A percentile compares a stretch with the other conserved stretches of the same genome.
Evolutionary conservation across 2,888 invertebrate genomes (phyloP).

Genomic region (Zele albiditarsus): DNA sequence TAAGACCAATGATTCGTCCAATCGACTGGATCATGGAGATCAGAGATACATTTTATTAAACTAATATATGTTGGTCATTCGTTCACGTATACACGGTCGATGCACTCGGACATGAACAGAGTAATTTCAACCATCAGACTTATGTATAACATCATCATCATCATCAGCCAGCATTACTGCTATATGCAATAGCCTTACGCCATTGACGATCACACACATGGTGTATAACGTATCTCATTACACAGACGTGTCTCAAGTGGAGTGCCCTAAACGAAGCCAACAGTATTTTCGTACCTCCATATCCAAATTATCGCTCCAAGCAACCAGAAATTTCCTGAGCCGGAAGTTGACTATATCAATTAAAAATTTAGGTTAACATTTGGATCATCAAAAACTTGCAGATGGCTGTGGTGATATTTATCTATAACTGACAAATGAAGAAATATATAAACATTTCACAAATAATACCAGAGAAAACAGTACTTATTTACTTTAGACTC

Average conservation of each 20-base stretch:
- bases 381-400: constrained; percentile 6
- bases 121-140: not conserved
- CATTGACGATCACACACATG: constrained; percentile 2
- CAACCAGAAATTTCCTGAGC: constrained; percentile 4
- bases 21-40: constrained; percentile 9
- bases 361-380: constrained; percentile 5
- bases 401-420: not conserved
- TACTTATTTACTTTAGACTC: not conserved
- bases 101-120: constrained; percentile 31
- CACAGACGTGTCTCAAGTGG: constrained; percentile 12
- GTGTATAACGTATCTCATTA: constrained; percentile 1
- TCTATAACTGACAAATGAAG: not conserved
- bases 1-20: not conserved
- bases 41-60: constrained; percentile 9
- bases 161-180: not conserved
- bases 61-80: constrained; percentile 8
- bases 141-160: not conserved
- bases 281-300: constrained; percentile 18
- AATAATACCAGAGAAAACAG: not conserved
- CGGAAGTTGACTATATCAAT: constrained; percentile 27
- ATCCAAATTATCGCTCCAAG: constrained; percentile 18
- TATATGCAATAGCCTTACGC: not conserved
- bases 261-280: not conserved
- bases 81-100: constrained; percentile 28
- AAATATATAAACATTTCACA: not conserved